A percentile compares a stretch with the other conserved stretches of the same genome.
phyloP scores from a whole-genome alignment of 2,888 invertebrate genomes.

The Ormyrus labotus region DNA sequence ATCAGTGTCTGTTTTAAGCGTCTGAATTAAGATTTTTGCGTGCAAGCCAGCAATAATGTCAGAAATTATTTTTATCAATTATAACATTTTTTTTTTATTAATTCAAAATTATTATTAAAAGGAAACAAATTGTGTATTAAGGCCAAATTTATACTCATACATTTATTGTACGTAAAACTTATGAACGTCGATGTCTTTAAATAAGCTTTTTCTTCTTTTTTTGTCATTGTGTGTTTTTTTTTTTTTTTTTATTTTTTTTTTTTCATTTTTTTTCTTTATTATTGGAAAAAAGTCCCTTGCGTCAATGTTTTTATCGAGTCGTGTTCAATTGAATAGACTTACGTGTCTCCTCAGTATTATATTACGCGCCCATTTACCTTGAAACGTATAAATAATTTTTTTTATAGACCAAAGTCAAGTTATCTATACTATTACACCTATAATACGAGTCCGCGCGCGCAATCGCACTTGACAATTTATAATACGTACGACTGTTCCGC shows the following conservation, averaged over 20 bases:
- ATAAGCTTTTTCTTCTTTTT: constrained; percentile 42
- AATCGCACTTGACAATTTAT: background rate
- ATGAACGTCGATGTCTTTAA: constrained; percentile 56
- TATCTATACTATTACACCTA: constrained; percentile 7
- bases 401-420: constrained; percentile 45
- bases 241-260: constrained; percentile 2
- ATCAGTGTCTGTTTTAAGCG: constrained; percentile 43
- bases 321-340: constrained; percentile 40
- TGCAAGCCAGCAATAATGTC: constrained; percentile 44
- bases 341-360: background rate
- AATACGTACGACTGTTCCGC: too few relatives aligned
- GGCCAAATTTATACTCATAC: constrained; percentile 57
- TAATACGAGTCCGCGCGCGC: background rate
- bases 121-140: constrained; percentile 56
- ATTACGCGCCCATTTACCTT: constrained; percentile 42
- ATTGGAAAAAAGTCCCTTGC: constrained; percentile 53
- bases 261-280: constrained; percentile 32
- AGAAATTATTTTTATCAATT: constrained; percentile 51
- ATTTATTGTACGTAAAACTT: constrained; percentile 58
- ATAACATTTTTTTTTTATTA: constrained; percentile 52
- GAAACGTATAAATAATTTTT: constrained; percentile 49
- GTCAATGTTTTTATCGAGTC: constrained; percentile 55
- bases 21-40: constrained; percentile 37
- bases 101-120: constrained; percentile 57
- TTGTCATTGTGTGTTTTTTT: too few relatives aligned